Conservation (phyloP, 2,888 invertebrate species). For the Drosophila cyrtoloma region DNA sequence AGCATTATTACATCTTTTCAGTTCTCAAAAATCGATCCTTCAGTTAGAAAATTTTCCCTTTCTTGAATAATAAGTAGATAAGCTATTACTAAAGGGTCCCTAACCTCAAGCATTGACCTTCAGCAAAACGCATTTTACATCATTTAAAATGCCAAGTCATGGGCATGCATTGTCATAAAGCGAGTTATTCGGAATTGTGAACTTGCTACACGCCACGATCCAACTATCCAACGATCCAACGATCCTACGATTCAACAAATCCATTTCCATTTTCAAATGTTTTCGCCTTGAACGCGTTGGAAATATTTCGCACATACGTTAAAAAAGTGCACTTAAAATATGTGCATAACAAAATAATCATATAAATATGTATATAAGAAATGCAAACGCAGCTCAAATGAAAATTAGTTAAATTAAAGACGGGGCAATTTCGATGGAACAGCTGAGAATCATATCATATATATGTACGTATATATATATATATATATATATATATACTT, state of each 20-base stretch:
- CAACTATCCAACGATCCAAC: neutral
- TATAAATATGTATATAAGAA: constrained; percentile 33
- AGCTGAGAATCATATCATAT: constrained; percentile 19
- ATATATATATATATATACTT: constrained; percentile 3
- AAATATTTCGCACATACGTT: constrained; percentile 65
- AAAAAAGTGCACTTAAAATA: constrained; percentile 47
- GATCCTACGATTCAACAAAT: neutral
- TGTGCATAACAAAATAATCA: constrained; percentile 52
- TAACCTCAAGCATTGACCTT: constrained; percentile 45
- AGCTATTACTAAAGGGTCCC: neutral
- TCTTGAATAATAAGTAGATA: neutral
- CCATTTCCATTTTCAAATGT: constrained; percentile 25
- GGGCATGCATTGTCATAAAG: constrained; percentile 44
- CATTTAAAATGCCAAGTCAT: constrained; percentile 50
- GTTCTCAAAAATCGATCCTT: neutral
- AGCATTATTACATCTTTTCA: neutral
- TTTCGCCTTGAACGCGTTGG: constrained; percentile 50
- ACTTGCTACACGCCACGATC: constrained; percentile 25
- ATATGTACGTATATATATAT: neutral
- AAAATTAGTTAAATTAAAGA: constrained; percentile 71
- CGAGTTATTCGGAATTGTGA: constrained; percentile 13
- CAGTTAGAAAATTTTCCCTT: neutral
- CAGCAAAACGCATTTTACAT: constrained; percentile 25
- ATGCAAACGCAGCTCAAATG: constrained; percentile 56
- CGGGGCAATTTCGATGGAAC: constrained; percentile 44